Evolutionary conservation across 1,140 invertebrate species (phyloP), one percentile per base, ranked within the genome.

Genomic region (Cephus cinctus): DNA sequence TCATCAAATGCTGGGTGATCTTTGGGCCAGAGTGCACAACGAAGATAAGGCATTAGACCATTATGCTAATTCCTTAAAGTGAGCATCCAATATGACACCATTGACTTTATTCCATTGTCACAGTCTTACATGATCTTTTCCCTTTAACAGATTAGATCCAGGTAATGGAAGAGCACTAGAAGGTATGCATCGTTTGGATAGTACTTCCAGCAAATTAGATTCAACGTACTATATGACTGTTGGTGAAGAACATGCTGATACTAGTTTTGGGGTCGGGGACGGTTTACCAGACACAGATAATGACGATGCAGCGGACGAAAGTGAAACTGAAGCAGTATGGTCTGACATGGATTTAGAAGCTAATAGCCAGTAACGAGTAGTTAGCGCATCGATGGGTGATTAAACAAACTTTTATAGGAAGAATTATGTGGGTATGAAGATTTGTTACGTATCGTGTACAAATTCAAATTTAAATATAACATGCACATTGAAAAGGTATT

Each of bases 11-110:
- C 65, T 90, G 2, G 88, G 83, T 2, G 86, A 90, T 59, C 79
- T 87, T 27, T 78, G 74, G 57, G 63, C 71, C 9, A 69, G 73
- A 43, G 56, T 79, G 27, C 73, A 76, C 21, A 85, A 87, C 51
- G 80, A 85, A 43, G 83, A 86, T 27, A 87, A 87, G 56, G 87
- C 87, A 30, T 75, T 88, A 21, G 80, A 87, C 59, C 85, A 88
- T 60, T 89, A 84, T 61, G 82, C 79, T 38, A 81, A 82, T 52
- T 86, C 87, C 18, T 68, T 89, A 27, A 86, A 82, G 84, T 86
- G 76, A 65, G 64, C 18, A 34, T 21, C 18, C n/a, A 11, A 11
- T 41, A 18, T 18, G 0, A 41, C 35, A 38, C 27, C 23, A 45
- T 22, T 31, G 27, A 39, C 14, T 25, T 42, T 46, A 40, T 41